Percentiles rank a stretch among this genome's conserved stretches.
These are phyloP conservation scores for Junonia oenone DNA, from an alignment of 2,888 invertebrate species.

Conservation along the genomic window DNA sequence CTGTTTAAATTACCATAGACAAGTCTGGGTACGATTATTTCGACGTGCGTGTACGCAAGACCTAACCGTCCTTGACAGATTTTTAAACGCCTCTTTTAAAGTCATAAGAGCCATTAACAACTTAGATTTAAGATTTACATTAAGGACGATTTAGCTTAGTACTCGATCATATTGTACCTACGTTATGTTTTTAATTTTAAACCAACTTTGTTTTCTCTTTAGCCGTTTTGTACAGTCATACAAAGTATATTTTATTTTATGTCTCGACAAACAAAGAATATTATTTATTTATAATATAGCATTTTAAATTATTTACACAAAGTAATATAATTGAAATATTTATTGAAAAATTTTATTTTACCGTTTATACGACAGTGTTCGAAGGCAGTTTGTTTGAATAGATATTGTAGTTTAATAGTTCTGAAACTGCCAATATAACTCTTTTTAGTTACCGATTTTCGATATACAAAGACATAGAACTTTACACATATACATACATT, in stretches of 20 bases:
- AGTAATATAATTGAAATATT: conserved; percentile 60
- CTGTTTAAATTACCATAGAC: conserved; percentile 1
- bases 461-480: conserved; percentile 60
- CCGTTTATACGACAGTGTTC: conserved; percentile 42
- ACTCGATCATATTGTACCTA: conserved; percentile 67
- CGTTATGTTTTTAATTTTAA: conserved; percentile 59
- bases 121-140: conserved; percentile 60
- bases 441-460: conserved; percentile 70
- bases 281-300: conserved; percentile 56
- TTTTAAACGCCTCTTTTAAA: conserved; percentile 42
- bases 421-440: conserved; percentile 64
- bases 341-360: conserved; percentile 42
- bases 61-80: conserved; percentile 62
- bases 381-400: conserved; percentile 58
- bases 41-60: conserved; percentile 4
- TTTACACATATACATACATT: conserved; percentile 45
- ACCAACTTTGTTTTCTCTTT: conserved; percentile 48
- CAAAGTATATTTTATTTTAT: conserved; percentile 69
- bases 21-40: conserved; percentile 23
- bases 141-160: conserved; percentile 65
- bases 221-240: conserved; percentile 68
- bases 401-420: conserved; percentile 50
- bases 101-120: conserved; percentile 74
- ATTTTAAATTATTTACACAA: conserved; percentile 56
- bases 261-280: conserved; percentile 60